Conservation (phyloP, 2,888 invertebrate genomes). For the Biston stratarius region DNA sequence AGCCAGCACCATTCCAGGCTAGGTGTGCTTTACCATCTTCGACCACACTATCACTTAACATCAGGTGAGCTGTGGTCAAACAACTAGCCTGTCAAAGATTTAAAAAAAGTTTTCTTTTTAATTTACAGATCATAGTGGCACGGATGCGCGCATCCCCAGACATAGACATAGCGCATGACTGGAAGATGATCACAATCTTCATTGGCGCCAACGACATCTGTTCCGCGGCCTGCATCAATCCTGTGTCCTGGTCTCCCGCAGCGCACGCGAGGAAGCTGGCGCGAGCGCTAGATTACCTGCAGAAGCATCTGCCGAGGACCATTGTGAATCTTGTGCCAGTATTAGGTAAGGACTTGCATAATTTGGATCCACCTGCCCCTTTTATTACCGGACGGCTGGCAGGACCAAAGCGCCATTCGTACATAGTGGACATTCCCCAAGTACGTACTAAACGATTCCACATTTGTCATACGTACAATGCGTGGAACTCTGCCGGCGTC, state of each 20-base stretch:
- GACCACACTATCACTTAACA: no score
- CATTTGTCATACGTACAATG: no score
- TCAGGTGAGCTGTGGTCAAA: no score
- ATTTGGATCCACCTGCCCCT: not conserved
- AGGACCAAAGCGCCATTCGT: no score
- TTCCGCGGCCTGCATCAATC: slow-evolving; percentile 89
- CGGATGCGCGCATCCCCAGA: slow-evolving; percentile 87
- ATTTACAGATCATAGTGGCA: slow-evolving; percentile 86
- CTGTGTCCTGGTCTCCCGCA: slow-evolving; percentile 86
- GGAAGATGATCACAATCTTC: slow-evolving; percentile 92
- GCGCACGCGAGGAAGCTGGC: slow-evolving; percentile 88
- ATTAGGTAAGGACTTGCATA: not conserved
- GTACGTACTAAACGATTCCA: no score
- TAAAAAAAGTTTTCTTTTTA: not conserved
- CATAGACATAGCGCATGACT: slow-evolving; percentile 87
- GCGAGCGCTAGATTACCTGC: slow-evolving; percentile 89
- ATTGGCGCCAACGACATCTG: slow-evolving; percentile 92
- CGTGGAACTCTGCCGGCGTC: no score
- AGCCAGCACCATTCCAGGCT: no score
- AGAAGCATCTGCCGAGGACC: slow-evolving; percentile 88
- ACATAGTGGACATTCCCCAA: no score
- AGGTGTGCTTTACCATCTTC: no score
- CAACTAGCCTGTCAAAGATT: not conserved
- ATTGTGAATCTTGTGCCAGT: slow-evolving; percentile 90
- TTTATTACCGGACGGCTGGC: not conserved